These are phyloP conservation scores for Poeciliopsis infans DNA, from an alignment of 2,797 vertebrate genomes.

Conservation along the genomic window DNA sequence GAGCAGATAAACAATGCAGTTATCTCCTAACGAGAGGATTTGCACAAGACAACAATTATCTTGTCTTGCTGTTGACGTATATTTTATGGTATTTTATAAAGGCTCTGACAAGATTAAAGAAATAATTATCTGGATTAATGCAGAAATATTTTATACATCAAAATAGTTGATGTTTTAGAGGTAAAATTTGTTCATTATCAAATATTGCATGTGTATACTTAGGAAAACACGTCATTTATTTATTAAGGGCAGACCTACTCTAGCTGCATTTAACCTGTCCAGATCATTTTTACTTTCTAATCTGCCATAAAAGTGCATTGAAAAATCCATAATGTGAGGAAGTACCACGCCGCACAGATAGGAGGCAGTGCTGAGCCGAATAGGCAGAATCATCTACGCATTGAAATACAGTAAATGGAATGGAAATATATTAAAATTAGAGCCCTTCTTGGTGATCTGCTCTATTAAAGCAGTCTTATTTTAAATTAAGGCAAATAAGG, in stretches of 20 bases:
- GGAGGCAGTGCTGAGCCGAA: background rate
- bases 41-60: background rate
- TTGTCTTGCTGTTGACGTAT: background rate
- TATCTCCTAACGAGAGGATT: background rate
- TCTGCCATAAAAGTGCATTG: background rate
- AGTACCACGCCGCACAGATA: background rate
- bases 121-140: background rate
- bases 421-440: too few relatives aligned
- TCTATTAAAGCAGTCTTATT: too few relatives aligned
- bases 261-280: background rate
- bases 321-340: background rate
- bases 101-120: background rate
- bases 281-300: background rate
- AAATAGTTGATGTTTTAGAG: background rate
- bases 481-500: too few relatives aligned
- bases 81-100: background rate
- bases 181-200: background rate
- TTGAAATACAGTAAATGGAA: too few relatives aligned
- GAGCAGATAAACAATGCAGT: background rate
- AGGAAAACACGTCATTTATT: background rate
- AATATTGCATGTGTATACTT: too few relatives aligned
- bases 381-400: background rate
- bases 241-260: background rate
- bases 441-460: too few relatives aligned
- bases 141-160: background rate